phyloP scores from a whole-genome alignment of 2,888 invertebrate genomes.

The Molorchus minor region DNA sequence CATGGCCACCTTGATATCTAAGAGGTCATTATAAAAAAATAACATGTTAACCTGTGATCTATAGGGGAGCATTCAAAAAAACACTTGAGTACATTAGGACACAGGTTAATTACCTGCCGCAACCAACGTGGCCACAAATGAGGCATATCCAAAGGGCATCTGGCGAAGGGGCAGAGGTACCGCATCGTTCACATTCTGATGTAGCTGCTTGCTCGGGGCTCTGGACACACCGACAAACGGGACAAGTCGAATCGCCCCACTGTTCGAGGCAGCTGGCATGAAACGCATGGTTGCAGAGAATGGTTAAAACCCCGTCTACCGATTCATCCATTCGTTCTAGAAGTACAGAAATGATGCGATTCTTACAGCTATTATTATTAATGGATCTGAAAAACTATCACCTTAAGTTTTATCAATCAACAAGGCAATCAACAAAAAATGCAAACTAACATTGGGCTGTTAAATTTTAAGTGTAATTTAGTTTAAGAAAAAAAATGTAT shows the following conservation, averaged over 20 bases:
- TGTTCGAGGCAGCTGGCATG: constrained; percentile 94
- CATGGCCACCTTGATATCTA: constrained; percentile 81
- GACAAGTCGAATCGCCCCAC: constrained; percentile 98
- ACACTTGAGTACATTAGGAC: neutral
- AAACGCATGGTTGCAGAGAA: constrained; percentile 98
- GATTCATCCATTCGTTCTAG: constrained; percentile 97
- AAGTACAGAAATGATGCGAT: too few species aligned
- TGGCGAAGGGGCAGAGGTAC: constrained; percentile 66
- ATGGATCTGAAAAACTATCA: too few species aligned
- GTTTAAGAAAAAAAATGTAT: neutral
- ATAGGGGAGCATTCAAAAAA: too few species aligned
- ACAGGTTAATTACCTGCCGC: constrained; percentile 68
- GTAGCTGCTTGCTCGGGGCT: constrained; percentile 68
- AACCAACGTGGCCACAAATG: constrained; percentile 98
- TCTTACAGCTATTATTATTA: too few species aligned
- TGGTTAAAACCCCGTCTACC: constrained; percentile 95
- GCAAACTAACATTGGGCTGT: neutral
- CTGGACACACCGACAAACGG: constrained; percentile 87
- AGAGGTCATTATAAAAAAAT: constrained; percentile 46
- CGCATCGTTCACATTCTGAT: constrained; percentile 70
- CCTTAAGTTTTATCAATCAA: too few species aligned
- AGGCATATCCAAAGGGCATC: constrained; percentile 98
- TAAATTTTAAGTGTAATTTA: too few species aligned
- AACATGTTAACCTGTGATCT: too few species aligned
- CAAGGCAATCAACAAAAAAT: too few species aligned